These are phyloP conservation scores for Tillus elongatus DNA, from an alignment of 2,888 invertebrate species.

Conservation along the genomic window DNA sequence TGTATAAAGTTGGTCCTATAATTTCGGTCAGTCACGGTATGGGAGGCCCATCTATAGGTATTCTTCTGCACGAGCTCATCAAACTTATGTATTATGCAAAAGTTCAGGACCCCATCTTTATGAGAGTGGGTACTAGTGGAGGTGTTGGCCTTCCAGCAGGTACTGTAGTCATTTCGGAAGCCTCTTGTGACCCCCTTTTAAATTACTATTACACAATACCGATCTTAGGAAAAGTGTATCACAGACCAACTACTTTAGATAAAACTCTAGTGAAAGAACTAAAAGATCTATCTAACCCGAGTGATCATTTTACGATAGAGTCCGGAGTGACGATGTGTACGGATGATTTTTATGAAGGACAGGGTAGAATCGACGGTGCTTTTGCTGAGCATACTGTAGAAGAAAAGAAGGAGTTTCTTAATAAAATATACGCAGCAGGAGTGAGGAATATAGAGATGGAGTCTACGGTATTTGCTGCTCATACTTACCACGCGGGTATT, in stretches of 20 bases:
- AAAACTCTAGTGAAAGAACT: constrained; percentile 46
- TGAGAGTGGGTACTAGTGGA: constrained; percentile 62
- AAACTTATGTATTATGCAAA: constrained; percentile 60
- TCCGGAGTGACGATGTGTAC: constrained; percentile 66
- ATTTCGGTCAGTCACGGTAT: constrained; percentile 62
- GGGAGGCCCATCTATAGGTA: constrained; percentile 63
- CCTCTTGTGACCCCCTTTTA: neutral
- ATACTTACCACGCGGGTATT: constrained; percentile 55
- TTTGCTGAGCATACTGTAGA: constrained; percentile 57
- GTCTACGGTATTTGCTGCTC: constrained; percentile 60
- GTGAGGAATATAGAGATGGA: constrained; percentile 77
- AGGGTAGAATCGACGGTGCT: constrained; percentile 67
- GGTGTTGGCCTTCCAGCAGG: constrained; percentile 54
- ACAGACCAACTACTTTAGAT: constrained; percentile 49
- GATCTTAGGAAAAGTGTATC: constrained; percentile 47
- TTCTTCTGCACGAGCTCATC: constrained; percentile 60
- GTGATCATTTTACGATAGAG: constrained; percentile 47
- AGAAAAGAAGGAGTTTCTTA: constrained; percentile 56
- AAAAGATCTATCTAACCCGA: constrained; percentile 33
- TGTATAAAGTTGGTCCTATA: constrained; percentile 61
- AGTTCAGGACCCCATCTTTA: constrained; percentile 53
- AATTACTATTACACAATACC: constrained; percentile 33
- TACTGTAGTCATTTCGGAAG: constrained; percentile 57
- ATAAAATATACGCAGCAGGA: constrained; percentile 44
- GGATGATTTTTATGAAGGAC: constrained; percentile 76